These are phyloP conservation scores for Diadumene lineata DNA, from an alignment of 92 coral and sea anemone genomes.

Conservation along the genomic window DNA sequence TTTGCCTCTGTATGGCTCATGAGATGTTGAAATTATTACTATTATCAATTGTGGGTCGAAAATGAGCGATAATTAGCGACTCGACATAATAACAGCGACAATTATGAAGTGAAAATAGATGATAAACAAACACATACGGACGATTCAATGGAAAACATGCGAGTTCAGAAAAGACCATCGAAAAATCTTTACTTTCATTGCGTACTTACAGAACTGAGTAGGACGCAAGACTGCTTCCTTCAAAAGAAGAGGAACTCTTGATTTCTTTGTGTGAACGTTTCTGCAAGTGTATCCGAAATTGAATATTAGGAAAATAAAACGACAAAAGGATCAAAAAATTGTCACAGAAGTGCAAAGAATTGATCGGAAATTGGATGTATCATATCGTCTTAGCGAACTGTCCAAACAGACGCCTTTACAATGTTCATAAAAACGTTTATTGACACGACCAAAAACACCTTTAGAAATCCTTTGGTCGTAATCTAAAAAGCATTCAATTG, in stretches of 20 bases:
- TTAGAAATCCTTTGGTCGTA: slow-evolving; percentile 49
- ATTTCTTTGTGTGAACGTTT: not conserved
- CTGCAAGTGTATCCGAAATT: slow-evolving; percentile 5
- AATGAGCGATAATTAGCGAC: too few relatives aligned
- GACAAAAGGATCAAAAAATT: slow-evolving; percentile 13
- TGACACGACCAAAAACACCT: not conserved
- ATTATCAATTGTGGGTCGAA: too few relatives aligned
- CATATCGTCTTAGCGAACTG: slow-evolving; percentile 20
- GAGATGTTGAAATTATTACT: too few relatives aligned
- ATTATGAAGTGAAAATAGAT: too few relatives aligned
- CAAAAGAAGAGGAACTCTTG: not conserved
- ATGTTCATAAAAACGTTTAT: slow-evolving; percentile 17
- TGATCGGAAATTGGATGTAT: slow-evolving; percentile 24
- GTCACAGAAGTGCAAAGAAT: slow-evolving; percentile 10
- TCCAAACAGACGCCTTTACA: slow-evolving; percentile 19
- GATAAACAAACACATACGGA: too few relatives aligned
- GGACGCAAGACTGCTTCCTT: too few relatives aligned
- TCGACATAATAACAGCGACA: too few relatives aligned
- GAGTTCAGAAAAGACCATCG: too few relatives aligned
- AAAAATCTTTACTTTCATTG: too few relatives aligned
- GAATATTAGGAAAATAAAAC: slow-evolving; percentile 27
- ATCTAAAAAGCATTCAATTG: slow-evolving; percentile 69
- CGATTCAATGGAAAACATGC: too few relatives aligned
- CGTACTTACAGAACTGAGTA: too few relatives aligned
- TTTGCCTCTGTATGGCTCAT: too few relatives aligned